Evolutionary conservation across 2,797 vertebrate genomes (phyloP).

Genomic region (Poeciliopsis gracilis): DNA sequence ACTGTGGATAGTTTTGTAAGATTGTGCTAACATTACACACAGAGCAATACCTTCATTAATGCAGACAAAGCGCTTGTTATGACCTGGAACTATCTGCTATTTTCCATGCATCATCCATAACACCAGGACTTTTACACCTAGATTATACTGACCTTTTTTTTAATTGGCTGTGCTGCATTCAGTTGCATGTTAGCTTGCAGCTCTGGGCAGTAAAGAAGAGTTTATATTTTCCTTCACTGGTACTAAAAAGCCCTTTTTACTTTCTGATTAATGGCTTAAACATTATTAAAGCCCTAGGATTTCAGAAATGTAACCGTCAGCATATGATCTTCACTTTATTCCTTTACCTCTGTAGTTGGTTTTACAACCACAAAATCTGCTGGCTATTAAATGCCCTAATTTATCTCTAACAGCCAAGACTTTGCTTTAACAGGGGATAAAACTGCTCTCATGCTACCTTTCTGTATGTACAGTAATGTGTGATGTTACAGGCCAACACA

Average conservation of each 20-base stretch:
- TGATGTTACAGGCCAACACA: background rate
- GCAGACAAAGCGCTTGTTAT: background rate
- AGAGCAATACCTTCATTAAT: background rate
- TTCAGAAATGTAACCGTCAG: slow-evolving; percentile 15
- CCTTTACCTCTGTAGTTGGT: background rate
- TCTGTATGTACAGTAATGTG: background rate
- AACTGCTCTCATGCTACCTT: background rate
- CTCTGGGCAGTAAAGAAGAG: no score
- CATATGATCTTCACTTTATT: slow-evolving; percentile 18
- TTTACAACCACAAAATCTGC: slow-evolving; percentile 5
- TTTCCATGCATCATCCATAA: background rate
- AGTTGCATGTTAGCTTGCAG: background rate
- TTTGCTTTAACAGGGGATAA: background rate
- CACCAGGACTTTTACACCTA: background rate
- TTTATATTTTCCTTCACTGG: background rate
- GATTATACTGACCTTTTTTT: background rate
- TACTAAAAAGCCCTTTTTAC: slow-evolving; percentile 3
- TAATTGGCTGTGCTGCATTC: background rate
- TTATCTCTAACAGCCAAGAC: background rate
- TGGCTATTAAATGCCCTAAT: slow-evolving; percentile 1
- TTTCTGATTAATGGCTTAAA: slow-evolving; percentile 12
- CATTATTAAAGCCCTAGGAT: slow-evolving; percentile 13
- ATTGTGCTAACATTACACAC: background rate
- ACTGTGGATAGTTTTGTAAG: background rate
- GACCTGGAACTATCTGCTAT: background rate